phyloP scores from a whole-genome alignment of 2,113 vertebrate species.

The Gorsachius goisagi region DNA sequence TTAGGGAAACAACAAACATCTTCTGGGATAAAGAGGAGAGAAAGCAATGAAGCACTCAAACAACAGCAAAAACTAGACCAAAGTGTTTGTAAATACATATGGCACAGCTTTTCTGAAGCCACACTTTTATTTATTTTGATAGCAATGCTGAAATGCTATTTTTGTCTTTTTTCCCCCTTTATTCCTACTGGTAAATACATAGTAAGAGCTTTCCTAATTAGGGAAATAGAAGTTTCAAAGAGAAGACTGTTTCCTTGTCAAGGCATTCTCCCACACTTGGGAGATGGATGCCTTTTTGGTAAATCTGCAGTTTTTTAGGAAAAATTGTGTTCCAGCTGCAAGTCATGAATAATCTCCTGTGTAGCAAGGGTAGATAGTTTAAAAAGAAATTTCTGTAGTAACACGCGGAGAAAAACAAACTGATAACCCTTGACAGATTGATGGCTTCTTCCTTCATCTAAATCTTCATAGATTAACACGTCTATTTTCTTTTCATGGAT shows the following conservation, averaged over 20 bases:
- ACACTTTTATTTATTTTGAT: background rate
- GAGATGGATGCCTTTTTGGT: background rate
- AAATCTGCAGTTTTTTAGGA: background rate
- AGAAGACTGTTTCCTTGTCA: background rate
- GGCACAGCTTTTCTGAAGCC: background rate
- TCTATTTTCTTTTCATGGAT: conserved; percentile 49
- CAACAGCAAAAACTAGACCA: background rate
- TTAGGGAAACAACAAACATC: background rate
- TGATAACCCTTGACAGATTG: conserved; percentile 41
- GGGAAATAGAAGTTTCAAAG: background rate
- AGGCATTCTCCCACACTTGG: background rate
- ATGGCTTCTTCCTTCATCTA: conserved; percentile 57
- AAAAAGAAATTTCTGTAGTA: background rate
- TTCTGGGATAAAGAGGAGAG: background rate
- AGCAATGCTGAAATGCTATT: background rate
- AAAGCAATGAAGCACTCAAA: background rate
- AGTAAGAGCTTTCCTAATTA: background rate
- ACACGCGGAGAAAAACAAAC: conserved; percentile 14
- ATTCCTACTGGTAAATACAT: background rate
- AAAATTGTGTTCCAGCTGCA: background rate
- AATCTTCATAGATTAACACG: conserved; percentile 62
- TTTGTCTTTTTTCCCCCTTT: background rate
- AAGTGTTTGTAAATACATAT: background rate
- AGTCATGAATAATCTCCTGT: background rate
- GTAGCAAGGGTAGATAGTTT: background rate